Conservation (phyloP, 2,113 vertebrate species). For the Eretmochelys imbricata region DNA sequence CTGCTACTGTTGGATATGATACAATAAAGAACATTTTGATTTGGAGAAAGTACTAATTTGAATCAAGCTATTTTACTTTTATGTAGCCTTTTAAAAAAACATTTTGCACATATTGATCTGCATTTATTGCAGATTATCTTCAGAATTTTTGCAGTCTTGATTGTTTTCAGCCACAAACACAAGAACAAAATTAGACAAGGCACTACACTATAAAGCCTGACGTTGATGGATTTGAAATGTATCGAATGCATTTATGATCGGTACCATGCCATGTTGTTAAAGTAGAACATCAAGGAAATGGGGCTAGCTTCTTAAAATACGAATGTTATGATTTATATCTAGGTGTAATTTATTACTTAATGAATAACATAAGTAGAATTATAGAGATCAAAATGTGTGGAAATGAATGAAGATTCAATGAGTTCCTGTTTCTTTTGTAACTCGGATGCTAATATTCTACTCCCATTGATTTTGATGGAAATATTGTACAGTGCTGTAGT, state of each 20-base stretch:
- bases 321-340: background rate
- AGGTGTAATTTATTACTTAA: background rate
- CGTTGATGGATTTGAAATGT: background rate
- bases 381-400: background rate
- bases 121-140: background rate
- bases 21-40: background rate
- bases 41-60: background rate
- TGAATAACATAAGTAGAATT: background rate
- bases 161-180: background rate
- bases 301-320: background rate
- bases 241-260: background rate
- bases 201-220: background rate
- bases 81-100: background rate
- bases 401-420: background rate
- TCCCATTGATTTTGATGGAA: background rate
- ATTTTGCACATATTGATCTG: background rate
- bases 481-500: slow-evolving; percentile 3
- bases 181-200: background rate
- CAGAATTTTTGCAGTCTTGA: background rate
- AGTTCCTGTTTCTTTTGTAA: slow-evolving; percentile 1
- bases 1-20: background rate
- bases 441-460: slow-evolving; percentile 2
- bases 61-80: background rate
- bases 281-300: background rate
- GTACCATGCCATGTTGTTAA: background rate